Conservation (phyloP, 2,113 vertebrate species). For the Oryzias curvinotus region DNA sequence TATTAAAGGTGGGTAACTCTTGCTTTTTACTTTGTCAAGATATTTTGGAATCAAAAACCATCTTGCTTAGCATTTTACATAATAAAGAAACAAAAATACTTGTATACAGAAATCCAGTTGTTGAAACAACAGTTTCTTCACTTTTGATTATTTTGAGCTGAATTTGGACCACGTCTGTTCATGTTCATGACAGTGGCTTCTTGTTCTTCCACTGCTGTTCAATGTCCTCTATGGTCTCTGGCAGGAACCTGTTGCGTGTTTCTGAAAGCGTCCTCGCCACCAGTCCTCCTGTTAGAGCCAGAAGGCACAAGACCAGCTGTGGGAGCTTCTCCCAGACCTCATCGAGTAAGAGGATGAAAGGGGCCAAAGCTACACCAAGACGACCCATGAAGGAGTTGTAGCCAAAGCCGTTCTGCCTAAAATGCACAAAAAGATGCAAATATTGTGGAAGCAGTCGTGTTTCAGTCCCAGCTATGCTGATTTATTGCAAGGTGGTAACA, state of each 20-base stretch:
- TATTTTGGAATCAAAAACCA: too few species aligned
- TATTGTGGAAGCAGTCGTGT: not conserved
- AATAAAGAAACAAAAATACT: too few species aligned
- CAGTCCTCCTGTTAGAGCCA: constrained; percentile 62
- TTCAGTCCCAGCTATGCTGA: too few species aligned
- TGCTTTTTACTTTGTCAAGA: too few species aligned
- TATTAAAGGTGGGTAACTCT: too few species aligned
- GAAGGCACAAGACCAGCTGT: constrained; percentile 68
- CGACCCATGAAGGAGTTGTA: constrained; percentile 78
- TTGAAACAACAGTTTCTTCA: too few species aligned
- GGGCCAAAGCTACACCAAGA: constrained; percentile 79
- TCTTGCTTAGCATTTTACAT: too few species aligned
- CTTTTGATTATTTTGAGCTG: too few species aligned
- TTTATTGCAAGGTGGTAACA: not conserved
- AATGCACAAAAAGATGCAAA: not conserved
- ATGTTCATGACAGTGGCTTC: too few species aligned
- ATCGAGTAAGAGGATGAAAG: constrained; percentile 79
- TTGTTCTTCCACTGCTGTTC: constrained; percentile 48
- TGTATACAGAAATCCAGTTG: too few species aligned
- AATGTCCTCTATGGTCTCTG: constrained; percentile 84
- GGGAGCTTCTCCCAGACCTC: constrained; percentile 80
- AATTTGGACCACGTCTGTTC: too few species aligned
- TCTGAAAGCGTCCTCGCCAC: constrained; percentile 76
- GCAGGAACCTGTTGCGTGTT: constrained; percentile 73
- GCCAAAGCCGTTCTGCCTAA: constrained; percentile 84